A percentile compares a stretch with the other conserved stretches of the same genome.
phyloP scores from a whole-genome alignment of 1,140 invertebrate species.

The Drosophila malerkotliana region DNA sequence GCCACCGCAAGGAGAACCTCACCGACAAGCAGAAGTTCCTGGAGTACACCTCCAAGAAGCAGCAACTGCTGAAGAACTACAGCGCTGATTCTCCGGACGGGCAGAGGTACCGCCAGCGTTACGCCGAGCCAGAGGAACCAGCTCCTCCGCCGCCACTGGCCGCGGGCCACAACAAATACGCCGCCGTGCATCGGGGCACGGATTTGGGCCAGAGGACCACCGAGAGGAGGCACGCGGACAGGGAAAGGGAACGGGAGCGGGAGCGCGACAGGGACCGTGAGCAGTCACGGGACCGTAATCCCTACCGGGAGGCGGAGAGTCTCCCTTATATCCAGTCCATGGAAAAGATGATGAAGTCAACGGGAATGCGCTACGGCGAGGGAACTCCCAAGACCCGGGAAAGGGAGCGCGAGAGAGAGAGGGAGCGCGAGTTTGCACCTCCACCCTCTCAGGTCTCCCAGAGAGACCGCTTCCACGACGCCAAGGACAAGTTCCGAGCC shows the following conservation, averaged over 20 bases:
- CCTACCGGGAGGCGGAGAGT: conserved; percentile 80
- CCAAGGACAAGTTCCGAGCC: conserved; percentile 92
- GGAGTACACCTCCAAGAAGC: conserved; percentile 73
- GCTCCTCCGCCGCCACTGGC: conserved; percentile 10
- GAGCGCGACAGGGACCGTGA: conserved; percentile 43
- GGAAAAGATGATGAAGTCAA: conserved; percentile 83
- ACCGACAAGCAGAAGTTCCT: conserved; percentile 82
- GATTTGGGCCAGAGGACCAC: conserved; percentile 40
- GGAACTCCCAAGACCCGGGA: conserved; percentile 34
- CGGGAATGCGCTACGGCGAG: conserved; percentile 77
- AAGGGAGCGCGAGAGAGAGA: conserved; percentile 3
- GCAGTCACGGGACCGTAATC: conserved; percentile 73
- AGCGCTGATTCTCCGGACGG: conserved; percentile 50
- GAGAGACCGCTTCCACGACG: conserved; percentile 91
- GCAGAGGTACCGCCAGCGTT: conserved; percentile 75
- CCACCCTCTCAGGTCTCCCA: conserved; percentile 85
- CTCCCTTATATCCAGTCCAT: conserved; percentile 82
- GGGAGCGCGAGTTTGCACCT: conserved; percentile 16
- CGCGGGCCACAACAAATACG: conserved; percentile 64
- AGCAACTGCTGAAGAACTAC: conserved; percentile 52
- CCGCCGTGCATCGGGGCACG: conserved; percentile 60
- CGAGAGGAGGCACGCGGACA: conserved; percentile 22
- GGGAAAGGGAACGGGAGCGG: conserved; percentile 12
- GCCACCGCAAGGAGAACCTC: conserved; percentile 77
- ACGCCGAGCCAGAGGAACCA: conserved; percentile 72